Base-by-base conservation (phyloP, 2,888 invertebrate genomes). In the Exocentrus adspersus region DNA sequence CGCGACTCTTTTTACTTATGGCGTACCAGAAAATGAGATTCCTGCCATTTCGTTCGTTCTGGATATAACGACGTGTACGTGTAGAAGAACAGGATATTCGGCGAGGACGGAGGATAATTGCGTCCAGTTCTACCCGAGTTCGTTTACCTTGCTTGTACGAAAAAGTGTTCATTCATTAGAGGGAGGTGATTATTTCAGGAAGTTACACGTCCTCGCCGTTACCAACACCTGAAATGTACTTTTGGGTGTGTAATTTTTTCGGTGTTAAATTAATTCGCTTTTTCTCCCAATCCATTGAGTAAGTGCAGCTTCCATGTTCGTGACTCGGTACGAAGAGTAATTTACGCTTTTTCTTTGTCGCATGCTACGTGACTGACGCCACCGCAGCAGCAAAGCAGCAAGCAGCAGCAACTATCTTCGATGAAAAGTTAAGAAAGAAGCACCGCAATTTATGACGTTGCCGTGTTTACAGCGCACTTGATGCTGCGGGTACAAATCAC, bases 371-470 rank as follows among this genome's bases (percentile, higher is more conserved):
- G 57, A 57, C 46, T 57, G 46, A 57, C 57, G 57, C 57, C 57
- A 45, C 32, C 46, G 10, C 9, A 24, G 12, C 54, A 24, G 12
- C 41, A 10, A 53, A 6, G 42, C 21, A 43, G 43, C n/a, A 37
- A 56, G 54, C n/a, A n/a, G 19, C 21, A 16, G 43, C 37, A 51
- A n/a, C n/a, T n/a, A n/a, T n/a, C n/a, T n/a, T 56, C 21, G 57
- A 20, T 57, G 57, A 57, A 57, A 57, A 45, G 28, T 57, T 57
- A 57, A 57, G 57, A 45, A 57, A 57, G 57, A 45, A 57, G 57
- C 57, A 6, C 46, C 17, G 20, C 32, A 28, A 57, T 57, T 57
- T 57, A 57, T 37, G 57, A 57, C 30, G 28, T 43, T 54, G 54
- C 43, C 30, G 24, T 4, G 43, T 54, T 54, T 54, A 54, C 54